Percentiles rank a stretch among this genome's conserved stretches.
These are phyloP conservation scores for Galeopterus variegatus DNA, from an alignment of 2,113 vertebrate genomes.

Conservation along the genomic window DNA sequence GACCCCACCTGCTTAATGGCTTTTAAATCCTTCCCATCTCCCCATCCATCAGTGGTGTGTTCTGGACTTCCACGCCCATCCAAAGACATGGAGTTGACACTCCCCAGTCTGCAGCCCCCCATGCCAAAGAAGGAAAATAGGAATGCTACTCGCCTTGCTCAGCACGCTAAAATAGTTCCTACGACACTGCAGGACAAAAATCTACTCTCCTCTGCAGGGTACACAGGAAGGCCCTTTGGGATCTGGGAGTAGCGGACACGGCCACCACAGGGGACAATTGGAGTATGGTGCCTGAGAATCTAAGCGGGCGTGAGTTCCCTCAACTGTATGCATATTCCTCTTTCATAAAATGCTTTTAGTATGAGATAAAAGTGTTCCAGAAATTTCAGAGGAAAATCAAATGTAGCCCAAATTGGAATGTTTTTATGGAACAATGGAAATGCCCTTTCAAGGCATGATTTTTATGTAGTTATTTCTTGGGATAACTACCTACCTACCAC, in stretches of 20 bases:
- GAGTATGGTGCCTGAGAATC: background rate
- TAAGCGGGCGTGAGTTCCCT: background rate
- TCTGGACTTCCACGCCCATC: background rate
- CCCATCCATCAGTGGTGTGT: background rate
- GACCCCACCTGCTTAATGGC: background rate
- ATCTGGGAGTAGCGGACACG: rapidly evolving
- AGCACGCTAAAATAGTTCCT: background rate
- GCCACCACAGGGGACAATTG: background rate
- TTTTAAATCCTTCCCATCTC: background rate
- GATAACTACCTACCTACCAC: background rate
- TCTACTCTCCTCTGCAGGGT: rapidly evolving
- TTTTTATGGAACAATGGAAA: background rate
- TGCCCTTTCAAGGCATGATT: background rate
- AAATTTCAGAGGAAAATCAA: constrained; percentile 24
- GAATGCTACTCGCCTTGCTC: background rate
- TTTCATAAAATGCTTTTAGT: background rate
- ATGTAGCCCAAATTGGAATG: background rate
- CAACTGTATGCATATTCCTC: background rate
- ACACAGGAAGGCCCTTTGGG: background rate
- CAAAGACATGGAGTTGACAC: background rate
- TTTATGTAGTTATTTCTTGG: background rate
- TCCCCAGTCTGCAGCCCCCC: too few relatives aligned
- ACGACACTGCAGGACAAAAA: too few relatives aligned
- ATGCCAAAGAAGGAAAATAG: background rate
- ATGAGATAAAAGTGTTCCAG: background rate